phyloP scores from a whole-genome alignment of 2,113 vertebrate genomes.

The Dendrocopos noguchii region DNA sequence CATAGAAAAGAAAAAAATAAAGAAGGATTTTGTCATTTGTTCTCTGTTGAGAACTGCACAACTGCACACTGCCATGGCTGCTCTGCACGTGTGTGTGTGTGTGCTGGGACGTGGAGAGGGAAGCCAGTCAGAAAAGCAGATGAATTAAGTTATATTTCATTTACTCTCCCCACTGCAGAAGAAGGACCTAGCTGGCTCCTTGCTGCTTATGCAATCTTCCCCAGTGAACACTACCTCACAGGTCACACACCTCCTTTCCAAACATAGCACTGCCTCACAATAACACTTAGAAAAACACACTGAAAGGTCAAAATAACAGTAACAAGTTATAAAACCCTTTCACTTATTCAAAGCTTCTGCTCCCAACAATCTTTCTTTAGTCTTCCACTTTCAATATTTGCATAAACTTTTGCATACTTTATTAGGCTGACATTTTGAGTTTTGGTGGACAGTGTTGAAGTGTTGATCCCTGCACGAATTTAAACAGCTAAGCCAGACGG shows the following conservation, averaged over 20 bases:
- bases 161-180: neutral
- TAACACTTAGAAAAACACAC: slow-evolving; percentile 30
- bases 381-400: slow-evolving; percentile 21
- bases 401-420: slow-evolving; percentile 20
- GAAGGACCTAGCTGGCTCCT: neutral
- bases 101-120: neutral
- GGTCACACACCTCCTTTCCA: neutral
- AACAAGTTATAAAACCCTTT: slow-evolving; percentile 20
- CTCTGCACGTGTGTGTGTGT: neutral
- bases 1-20: neutral
- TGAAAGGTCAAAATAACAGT: slow-evolving; percentile 35
- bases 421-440: slow-evolving; percentile 14
- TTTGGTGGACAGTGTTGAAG: neutral
- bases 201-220: neutral
- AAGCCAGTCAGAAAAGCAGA: neutral
- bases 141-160: neutral
- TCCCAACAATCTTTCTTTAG: slow-evolving; percentile 18
- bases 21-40: neutral
- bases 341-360: neutral
- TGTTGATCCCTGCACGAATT: slow-evolving; percentile 24
- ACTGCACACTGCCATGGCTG: neutral
- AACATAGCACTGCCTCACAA: slow-evolving; percentile 6
- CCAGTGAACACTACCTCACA: neutral
- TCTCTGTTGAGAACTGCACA: neutral
- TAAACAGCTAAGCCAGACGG: slow-evolving; percentile 12